Base-by-base conservation (phyloP, 2,888 invertebrate species). In the Phasia obesa region DNA sequence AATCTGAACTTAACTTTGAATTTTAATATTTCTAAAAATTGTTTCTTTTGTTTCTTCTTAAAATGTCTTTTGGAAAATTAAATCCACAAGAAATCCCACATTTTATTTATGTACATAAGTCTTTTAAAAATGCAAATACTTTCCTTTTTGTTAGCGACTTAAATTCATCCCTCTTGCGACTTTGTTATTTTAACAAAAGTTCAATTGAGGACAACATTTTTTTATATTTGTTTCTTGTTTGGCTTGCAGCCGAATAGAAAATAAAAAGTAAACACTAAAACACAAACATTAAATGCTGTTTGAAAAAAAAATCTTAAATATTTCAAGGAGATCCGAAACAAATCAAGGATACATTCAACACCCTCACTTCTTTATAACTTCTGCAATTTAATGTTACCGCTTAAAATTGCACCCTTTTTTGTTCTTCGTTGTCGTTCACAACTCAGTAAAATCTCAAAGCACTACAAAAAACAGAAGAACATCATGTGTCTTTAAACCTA, bases 271-370 rank as follows among this genome's bases (percentile, higher is more conserved):
- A 49, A 64, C 35, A 64, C 25, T 60, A 69, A 65, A 55, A 62
- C 17, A 35, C 49, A 69, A 81, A 44, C 15, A 49, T 17, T 47
- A 23, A 51, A 74, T 19, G 35, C 60, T 57, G 35, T 27, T 27
- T 59, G 31, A 59, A 62, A 69, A 53, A 67, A 55, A 80, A 75
- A 62, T 64, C 62, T 71, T 67, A 55, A 60, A 67, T 76, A 79
- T 71, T 83, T 62, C 79, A 83, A 83, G 79, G 79, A 83, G 79
- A 83, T 83, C 83, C 83, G 83, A 71, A 83, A 83, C 83, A 83
- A 83, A 83, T 83, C 83, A 83, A 79, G 79, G 79, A 78, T 78
- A 74, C 67, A 77, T 53, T 71, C 44, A 73, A 69, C 78, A 69
- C 78, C 82, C 78, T 70, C 75, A 67, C 7, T 74, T 60, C 51